Evolutionary conservation across 2,797 vertebrate species (phyloP).

Genomic region (Spondyliosoma cantharus): DNA sequence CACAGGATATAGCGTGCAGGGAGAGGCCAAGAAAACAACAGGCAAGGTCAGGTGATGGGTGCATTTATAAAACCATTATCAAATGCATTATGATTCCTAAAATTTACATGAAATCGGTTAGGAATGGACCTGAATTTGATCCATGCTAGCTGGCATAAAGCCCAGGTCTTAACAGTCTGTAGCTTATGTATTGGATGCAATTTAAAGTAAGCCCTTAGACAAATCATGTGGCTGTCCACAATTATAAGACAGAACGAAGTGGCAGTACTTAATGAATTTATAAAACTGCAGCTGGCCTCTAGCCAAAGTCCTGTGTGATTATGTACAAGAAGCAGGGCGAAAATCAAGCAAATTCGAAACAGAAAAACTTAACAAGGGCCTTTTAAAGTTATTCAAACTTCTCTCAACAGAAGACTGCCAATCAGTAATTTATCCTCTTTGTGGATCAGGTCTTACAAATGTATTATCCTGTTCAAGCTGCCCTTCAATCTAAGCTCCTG

Average conservation of each 20-base stretch:
- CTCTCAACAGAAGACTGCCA: background rate
- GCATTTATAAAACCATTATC: slow-evolving; percentile 31
- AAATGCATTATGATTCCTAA: slow-evolving; percentile 37
- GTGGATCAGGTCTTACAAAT: slow-evolving; percentile 22
- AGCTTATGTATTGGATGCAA: slow-evolving; percentile 19
- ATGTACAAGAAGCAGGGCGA: slow-evolving; percentile 6
- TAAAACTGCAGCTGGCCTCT: slow-evolving; percentile 42
- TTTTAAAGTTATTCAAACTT: slow-evolving; percentile 17
- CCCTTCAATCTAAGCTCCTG: background rate
- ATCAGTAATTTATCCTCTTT: slow-evolving; percentile 14
- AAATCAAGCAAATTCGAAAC: slow-evolving; percentile 19
- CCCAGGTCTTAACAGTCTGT: slow-evolving; percentile 40
- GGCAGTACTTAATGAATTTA: slow-evolving; percentile 44
- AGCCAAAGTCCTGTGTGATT: slow-evolving; percentile 35
- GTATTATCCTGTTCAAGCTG: slow-evolving; percentile 10
- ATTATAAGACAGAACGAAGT: slow-evolving; percentile 31
- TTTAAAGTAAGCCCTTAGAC: slow-evolving; percentile 37
- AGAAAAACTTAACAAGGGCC: slow-evolving; percentile 1
- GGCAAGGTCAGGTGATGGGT: slow-evolving; percentile 16
- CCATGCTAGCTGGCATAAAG: slow-evolving; percentile 28
- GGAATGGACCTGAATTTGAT: slow-evolving; percentile 35
- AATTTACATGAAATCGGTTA: slow-evolving; percentile 38
- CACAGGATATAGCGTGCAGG: background rate
- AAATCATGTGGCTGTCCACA: slow-evolving; percentile 39
- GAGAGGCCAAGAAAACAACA: slow-evolving; percentile 35